Conservation (phyloP, 2,113 vertebrate genomes). For the Nibea coibor region DNA sequence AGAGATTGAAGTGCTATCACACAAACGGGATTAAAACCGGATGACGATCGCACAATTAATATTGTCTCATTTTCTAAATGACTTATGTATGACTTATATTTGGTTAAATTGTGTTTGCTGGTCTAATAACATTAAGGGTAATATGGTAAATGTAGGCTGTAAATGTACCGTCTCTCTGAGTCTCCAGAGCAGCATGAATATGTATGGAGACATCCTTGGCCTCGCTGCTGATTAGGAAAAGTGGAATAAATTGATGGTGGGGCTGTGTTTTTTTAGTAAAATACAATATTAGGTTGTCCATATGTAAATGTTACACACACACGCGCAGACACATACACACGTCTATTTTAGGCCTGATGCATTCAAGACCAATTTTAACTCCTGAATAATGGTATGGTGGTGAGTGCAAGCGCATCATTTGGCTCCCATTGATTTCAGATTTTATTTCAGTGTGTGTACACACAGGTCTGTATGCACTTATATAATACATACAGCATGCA, state of each 20-base stretch:
- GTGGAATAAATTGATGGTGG: constrained; percentile 75
- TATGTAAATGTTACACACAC: constrained; percentile 48
- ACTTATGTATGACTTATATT: constrained; percentile 78
- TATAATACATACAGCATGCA: neutral
- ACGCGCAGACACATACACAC: neutral
- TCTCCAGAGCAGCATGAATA: constrained; percentile 74
- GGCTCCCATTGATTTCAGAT: constrained; percentile 56
- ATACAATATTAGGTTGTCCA: constrained; percentile 53
- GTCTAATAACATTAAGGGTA: constrained; percentile 78
- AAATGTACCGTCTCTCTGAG: constrained; percentile 65
- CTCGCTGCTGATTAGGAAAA: constrained; percentile 75
- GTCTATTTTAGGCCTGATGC: neutral
- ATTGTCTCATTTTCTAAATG: constrained; percentile 74
- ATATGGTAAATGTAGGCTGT: constrained; percentile 75
- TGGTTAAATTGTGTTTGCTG: constrained; percentile 74
- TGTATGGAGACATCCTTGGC: constrained; percentile 76
- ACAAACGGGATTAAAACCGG: constrained; percentile 74
- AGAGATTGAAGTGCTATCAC: constrained; percentile 75
- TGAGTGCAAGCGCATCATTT: constrained; percentile 44
- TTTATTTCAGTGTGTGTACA: constrained; percentile 24
- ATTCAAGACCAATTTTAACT: constrained; percentile 26
- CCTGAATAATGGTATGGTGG: neutral
- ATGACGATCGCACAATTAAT: constrained; percentile 71
- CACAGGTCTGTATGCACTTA: neutral
- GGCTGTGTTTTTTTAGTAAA: constrained; percentile 53